phyloP scores from a whole-genome alignment of 2,888 invertebrate genomes.

The Myathropa florea region DNA sequence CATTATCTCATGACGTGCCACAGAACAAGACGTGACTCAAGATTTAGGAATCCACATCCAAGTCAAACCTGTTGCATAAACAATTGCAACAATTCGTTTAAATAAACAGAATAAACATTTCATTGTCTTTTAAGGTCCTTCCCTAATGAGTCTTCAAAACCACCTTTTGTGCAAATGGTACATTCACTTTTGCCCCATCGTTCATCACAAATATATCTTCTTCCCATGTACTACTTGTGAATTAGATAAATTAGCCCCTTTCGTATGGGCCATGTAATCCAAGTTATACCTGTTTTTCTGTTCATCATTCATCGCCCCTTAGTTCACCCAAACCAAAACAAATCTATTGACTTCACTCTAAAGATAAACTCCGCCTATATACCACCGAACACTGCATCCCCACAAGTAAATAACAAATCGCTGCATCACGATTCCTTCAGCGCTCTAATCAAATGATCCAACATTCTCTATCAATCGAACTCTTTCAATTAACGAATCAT shows the following conservation, averaged over 20 bases:
- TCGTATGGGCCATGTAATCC: background rate
- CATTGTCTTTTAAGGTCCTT: background rate
- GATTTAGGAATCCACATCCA: background rate
- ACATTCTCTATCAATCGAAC: conserved; percentile 34
- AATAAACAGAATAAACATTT: background rate
- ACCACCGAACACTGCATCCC: background rate
- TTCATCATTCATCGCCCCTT: background rate
- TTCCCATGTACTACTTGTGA: background rate
- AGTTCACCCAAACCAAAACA: background rate
- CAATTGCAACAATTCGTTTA: background rate
- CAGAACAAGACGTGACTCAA: background rate
- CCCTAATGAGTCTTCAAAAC: background rate
- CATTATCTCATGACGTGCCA: too few relatives aligned
- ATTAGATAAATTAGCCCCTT: background rate
- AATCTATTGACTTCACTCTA: background rate
- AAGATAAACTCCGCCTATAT: background rate
- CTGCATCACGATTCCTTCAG: conserved; percentile 18
- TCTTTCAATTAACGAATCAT: conserved; percentile 50
- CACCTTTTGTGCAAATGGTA: too few relatives aligned
- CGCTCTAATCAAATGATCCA: conserved; percentile 34
- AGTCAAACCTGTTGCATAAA: background rate
- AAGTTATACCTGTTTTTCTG: too few relatives aligned
- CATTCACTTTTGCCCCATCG: background rate
- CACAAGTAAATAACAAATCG: background rate
- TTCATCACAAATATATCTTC: background rate